Base-by-base conservation (phyloP, 53 echinoderm and acorn worm genomes). In the Temnopleurus reevesii region DNA sequence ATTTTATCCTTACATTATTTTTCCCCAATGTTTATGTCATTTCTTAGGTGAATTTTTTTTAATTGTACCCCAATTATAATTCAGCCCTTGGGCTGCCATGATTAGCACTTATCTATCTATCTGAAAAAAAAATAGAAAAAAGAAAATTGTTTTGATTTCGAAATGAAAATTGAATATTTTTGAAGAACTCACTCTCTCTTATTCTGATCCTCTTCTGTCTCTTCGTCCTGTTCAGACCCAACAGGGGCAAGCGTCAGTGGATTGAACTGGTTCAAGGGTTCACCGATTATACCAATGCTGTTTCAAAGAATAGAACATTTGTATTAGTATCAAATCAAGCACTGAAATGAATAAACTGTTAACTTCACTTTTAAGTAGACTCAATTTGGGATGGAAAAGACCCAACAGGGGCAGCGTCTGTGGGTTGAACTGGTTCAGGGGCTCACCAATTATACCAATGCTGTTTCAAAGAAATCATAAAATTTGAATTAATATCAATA, bases 281-380 rank as follows among this genome's bases (percentile, higher is more conserved):
- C 99, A 25, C 99, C 99, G 18, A 98, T 90, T 51, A 98, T 98
- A 25, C 99, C 99, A 81, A 98, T 89, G 61, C 99, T 98, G 77
- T 23, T 55, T 30, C 3, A 36, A 35, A 55, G 30, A 79, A 28
- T 6, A 44, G 44, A 44, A 77, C 25, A 21, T 4, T 12, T 29
- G 15, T 56, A n/a, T 17, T 17, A 49, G 1, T 3, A 55, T 23
- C 55, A 55, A 26, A 26, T 27, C 58, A 26, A n/a, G 58, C 58
- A 7, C n/a, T n/a, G n/a, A 58, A 26, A 27, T 58, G 5, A 58
- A 58, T n/a, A 5, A 27, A 58, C 8, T n/a, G n/a, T n/a, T n/a
- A n/a, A n/a, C n/a, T 51, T 51, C 53, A 10, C 53, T 51, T 51
- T 51, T n/a, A n/a, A n/a, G n/a, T n/a, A n/a, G n/a, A n/a, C n/a